Conservation (phyloP, 2,113 vertebrate species). For the Sylvia atricapilla region DNA sequence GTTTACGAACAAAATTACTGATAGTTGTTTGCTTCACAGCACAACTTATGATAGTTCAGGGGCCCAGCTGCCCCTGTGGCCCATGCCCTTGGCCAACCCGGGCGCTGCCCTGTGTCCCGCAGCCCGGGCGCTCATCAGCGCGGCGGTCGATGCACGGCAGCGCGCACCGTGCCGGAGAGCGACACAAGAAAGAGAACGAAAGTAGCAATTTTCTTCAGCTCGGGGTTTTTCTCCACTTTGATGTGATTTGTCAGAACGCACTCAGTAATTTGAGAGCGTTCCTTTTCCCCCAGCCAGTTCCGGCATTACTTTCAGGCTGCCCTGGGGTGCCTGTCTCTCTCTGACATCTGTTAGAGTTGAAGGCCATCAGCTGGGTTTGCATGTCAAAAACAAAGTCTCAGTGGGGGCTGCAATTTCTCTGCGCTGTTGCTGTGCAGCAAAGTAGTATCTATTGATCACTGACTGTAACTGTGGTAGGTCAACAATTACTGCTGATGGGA, state of each 20-base stretch:
- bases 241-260: slow-evolving; percentile 36
- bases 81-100: background rate
- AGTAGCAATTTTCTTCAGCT: slow-evolving; percentile 33
- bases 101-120: background rate
- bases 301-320: background rate
- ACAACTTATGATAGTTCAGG: no score
- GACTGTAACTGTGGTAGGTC: slow-evolving; percentile 27
- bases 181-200: slow-evolving; percentile 25
- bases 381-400: slow-evolving; percentile 10
- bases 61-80: background rate
- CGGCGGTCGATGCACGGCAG: background rate
- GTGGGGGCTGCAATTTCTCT: background rate
- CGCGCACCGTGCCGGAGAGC: background rate
- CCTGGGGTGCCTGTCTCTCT: slow-evolving; percentile 23
- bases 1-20: no score
- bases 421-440: background rate
- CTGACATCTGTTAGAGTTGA: slow-evolving; percentile 21
- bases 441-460: slow-evolving; percentile 42
- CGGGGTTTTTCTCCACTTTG: background rate
- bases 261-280: background rate
- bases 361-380: slow-evolving; percentile 34
- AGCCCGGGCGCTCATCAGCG: background rate
- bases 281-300: background rate
- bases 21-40: no score
- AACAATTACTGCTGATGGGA: slow-evolving; percentile 20